phyloP scores from a whole-genome alignment of 92 coral and sea anemone genomes.

The Meandrina meandrites region DNA sequence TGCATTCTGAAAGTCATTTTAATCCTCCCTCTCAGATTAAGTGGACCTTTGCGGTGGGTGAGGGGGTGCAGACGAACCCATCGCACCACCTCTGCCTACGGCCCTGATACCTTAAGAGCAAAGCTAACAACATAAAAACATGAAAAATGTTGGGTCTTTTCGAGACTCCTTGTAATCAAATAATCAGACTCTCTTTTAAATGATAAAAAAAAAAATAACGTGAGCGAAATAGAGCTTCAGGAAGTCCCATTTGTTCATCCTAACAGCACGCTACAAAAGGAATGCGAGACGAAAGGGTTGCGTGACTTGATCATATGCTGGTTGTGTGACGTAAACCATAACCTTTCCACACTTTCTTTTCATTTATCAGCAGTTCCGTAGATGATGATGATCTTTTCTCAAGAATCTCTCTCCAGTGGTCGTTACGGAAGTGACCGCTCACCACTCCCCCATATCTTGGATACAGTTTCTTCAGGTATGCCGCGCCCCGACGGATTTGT shows the following conservation, averaged over 20 bases:
- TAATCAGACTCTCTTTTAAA: too few species aligned
- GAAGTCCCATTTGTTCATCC: neutral
- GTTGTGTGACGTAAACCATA: constrained; percentile 44
- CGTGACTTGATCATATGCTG: constrained; percentile 22
- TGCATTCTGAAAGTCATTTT: too few species aligned
- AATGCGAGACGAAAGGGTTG: neutral
- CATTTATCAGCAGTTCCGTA: constrained; percentile 8
- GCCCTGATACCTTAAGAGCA: too few species aligned
- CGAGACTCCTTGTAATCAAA: too few species aligned
- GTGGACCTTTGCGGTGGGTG: too few species aligned
- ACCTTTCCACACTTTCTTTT: neutral
- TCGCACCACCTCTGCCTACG: too few species aligned
- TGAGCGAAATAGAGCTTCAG: neutral
- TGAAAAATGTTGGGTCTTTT: too few species aligned
- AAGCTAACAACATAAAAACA: too few species aligned
- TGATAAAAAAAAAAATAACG: too few species aligned
- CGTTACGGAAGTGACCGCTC: constrained; percentile 36
- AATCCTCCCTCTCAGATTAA: too few species aligned
- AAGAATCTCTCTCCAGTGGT: constrained; percentile 17
- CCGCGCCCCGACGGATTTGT: constrained; percentile 37
- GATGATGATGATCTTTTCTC: constrained; percentile 21
- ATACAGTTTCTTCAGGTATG: constrained; percentile 24
- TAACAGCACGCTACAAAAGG: neutral
- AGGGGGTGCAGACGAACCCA: too few species aligned
- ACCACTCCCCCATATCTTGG: constrained; percentile 38